Conservation (phyloP, 2,113 vertebrate genomes). For the Ptychochromis oligacanthus region DNA sequence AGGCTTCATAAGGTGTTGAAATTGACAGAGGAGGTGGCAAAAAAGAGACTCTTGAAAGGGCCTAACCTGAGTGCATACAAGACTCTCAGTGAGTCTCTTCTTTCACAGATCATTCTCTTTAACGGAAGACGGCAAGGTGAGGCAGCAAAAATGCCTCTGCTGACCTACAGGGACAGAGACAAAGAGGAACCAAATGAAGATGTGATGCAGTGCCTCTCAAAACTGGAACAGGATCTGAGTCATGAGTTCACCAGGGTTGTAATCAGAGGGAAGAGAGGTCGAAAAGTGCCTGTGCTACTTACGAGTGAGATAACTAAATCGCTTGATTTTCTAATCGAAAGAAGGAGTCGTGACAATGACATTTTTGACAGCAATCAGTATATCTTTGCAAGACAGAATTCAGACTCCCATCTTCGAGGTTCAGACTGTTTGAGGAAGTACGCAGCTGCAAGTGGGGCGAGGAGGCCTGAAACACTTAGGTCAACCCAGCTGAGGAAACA, state of each 20-base stretch:
- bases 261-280: neutral
- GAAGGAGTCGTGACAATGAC: neutral
- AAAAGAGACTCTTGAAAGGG: neutral
- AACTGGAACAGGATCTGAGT: neutral
- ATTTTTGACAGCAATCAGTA: slow-evolving; percentile 1
- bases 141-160: neutral
- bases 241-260: neutral
- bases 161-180: neutral
- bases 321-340: neutral
- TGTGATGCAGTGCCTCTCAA: neutral
- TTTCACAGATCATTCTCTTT: neutral
- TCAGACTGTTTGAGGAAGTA: neutral
- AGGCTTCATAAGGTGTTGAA: neutral
- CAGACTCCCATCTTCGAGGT: neutral
- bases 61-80: neutral
- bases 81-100: neutral
- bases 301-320: neutral
- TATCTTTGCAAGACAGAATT: neutral
- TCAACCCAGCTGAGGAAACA: slow-evolving; percentile 1
- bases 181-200: neutral
- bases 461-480: neutral
- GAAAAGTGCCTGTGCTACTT: neutral
- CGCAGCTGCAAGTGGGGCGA: neutral
- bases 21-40: no score
- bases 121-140: neutral